Evolutionary conservation across 2,888 invertebrate genomes (phyloP).

Genomic region (Tyria jacobaeae): DNA sequence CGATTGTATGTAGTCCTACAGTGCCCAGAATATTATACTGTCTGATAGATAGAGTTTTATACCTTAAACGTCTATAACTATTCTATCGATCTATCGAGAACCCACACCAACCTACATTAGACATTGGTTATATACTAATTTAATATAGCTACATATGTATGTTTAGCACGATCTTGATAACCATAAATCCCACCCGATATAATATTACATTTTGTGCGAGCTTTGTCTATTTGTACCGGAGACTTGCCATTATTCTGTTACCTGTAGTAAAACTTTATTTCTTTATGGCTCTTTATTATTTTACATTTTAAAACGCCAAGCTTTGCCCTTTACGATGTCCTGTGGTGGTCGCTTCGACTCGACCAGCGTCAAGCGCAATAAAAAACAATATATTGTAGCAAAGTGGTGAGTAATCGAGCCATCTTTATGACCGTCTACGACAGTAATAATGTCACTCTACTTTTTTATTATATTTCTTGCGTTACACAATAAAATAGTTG

Average conservation of each 20-base stretch:
- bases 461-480: slow-evolving; percentile 57
- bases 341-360: slow-evolving; percentile 41
- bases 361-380: slow-evolving; percentile 51
- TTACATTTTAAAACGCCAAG: slow-evolving; percentile 58
- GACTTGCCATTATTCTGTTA: slow-evolving; percentile 63
- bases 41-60: too few relatives aligned
- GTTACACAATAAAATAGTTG: slow-evolving; percentile 1
- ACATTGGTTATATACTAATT: too few relatives aligned
- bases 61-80: too few relatives aligned
- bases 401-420: slow-evolving; percentile 74
- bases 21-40: too few relatives aligned
- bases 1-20: too few relatives aligned
- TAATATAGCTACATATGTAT: too few relatives aligned
- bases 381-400: slow-evolving; percentile 69
- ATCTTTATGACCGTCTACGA: slow-evolving; percentile 63
- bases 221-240: slow-evolving; percentile 41
- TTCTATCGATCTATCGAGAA: too few relatives aligned
- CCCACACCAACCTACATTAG: too few relatives aligned
- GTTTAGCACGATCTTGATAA: slow-evolving; percentile 32
- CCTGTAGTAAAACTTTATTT: slow-evolving; percentile 75
- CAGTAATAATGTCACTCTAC: slow-evolving; percentile 64
- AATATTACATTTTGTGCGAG: slow-evolving; percentile 55
- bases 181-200: slow-evolving; percentile 55
- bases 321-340: slow-evolving; percentile 64
- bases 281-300: slow-evolving; percentile 73